Evolutionary conservation across 2,113 vertebrate species (phyloP), one percentile per base, ranked within the genome.

Genomic region (Circaetus gallicus): DNA sequence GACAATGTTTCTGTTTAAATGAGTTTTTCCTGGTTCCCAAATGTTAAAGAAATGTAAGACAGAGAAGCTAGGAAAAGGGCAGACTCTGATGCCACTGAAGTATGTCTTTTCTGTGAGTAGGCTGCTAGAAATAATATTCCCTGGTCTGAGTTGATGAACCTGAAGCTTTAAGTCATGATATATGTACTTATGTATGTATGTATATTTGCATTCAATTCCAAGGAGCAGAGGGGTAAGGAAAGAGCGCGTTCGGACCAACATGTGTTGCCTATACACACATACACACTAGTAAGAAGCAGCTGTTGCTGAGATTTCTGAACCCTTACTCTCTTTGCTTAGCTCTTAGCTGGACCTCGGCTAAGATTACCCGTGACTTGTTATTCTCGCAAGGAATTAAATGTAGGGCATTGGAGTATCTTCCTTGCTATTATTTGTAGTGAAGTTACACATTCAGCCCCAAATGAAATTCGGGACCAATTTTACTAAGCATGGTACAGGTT

Each of bases 251-350:
- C 24, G 80, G 43, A 67, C 20, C 1, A 8, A 28, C 24, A 0
- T 9, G 6, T 16, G 5, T 45, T 38, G 18, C 16, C 32, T 50
- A 0, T 13, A 62, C 63, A 16, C 34, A 22, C 29, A 0, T 13
- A 62, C 63, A 16, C 34, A 22, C 29, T 19, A 49, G 65, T 20
- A 34, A 53, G 63, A 53, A 52, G 45, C 67, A 92, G 61, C 52
- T 84, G 21, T 59, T 58, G 52, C 59, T 53, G 65, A 61, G 59
- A 55, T 83, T 83, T 66, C 63, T 40, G 36, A 91, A 34, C 28
- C 32, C 9, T 53, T 43, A 19, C 25, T 55, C 16, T 74, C 52
- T 50, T 82, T 82, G 77, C 62, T 16, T 50, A 25, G 49, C 24
- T 50, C 49, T 7, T 62, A 1, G 28, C 52, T 71, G 47, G 29